These are phyloP conservation scores for Ypsolopha sequella DNA, from an alignment of 2,888 invertebrate species.

Conservation along the genomic window DNA sequence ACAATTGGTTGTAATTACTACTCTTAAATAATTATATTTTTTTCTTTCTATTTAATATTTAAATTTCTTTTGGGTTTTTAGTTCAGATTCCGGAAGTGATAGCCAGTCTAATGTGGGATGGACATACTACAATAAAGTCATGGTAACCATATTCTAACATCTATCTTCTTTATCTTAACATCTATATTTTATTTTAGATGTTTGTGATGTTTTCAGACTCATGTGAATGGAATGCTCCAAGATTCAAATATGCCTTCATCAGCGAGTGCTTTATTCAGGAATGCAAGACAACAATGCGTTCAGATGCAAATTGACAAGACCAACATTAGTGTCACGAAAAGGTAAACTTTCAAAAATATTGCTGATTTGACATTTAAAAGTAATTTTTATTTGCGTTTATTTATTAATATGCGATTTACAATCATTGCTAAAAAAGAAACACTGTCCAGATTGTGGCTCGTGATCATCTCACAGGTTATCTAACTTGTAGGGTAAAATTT, in stretches of 20 bases:
- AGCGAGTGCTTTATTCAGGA: slow-evolving; percentile 50
- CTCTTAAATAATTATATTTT: not conserved
- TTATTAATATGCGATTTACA: too few species aligned
- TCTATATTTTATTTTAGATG: not conserved
- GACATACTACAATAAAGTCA: slow-evolving; percentile 80
- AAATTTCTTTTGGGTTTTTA: slow-evolving; percentile 21
- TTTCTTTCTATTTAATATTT: not conserved
- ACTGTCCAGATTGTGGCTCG: not conserved
- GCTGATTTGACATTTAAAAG: not conserved
- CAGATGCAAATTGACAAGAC: slow-evolving; percentile 62
- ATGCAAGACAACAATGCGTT: slow-evolving; percentile 46
- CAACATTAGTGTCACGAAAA: slow-evolving; percentile 58
- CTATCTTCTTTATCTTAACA: not conserved
- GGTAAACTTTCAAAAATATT: slow-evolving; percentile 22
- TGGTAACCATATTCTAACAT: slow-evolving; percentile 53
- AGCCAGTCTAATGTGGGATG: slow-evolving; percentile 74
- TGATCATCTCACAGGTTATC: not conserved
- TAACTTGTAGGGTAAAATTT: slow-evolving; percentile 46
- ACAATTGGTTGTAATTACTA: too few species aligned
- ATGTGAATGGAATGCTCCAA: slow-evolving; percentile 61
- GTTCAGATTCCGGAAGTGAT: slow-evolving; percentile 64
- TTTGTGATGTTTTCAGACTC: slow-evolving; percentile 32
- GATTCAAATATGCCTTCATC: slow-evolving; percentile 64
- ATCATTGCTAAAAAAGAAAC: too few species aligned
- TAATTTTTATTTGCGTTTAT: too few species aligned